Base-by-base conservation (phyloP, 2,888 invertebrate genomes). In the Bugula neritina region DNA sequence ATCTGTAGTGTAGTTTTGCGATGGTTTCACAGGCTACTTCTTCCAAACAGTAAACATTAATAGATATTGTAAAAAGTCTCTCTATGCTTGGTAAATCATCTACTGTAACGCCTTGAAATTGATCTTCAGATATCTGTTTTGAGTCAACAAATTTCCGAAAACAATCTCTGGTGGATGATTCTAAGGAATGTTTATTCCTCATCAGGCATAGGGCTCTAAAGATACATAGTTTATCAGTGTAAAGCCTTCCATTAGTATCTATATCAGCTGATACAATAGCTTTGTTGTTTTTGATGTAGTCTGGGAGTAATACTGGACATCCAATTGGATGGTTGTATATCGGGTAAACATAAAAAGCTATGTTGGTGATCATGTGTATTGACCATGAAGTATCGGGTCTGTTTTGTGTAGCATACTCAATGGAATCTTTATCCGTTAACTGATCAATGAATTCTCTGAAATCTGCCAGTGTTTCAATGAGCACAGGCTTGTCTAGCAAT, bases 221-320 rank as follows among this genome's bases (percentile, higher is more conserved):
- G 5, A 57, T 17, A 23, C 57, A 57, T 25, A 57, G 57, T 5
- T 57, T 57, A 27, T 57, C 27, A 25, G 5, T 5, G 23, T 57
- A 57, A n/a, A 27, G 13, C 23, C 23, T 21, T 21, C 57, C 57
- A 5, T 21, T 25, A 57, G 23, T 13, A 57, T 57, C 57, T 5
- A n/a, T 25, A n/a, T 57, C 57, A 57, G 23, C 13, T 23, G 57
- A 57, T 57, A 57, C 23, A 10, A 57, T 57, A 10, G 57, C 57
- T 23, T 57, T 57, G 57, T n/a, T 57, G 23, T 27, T 21, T n/a
- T 57, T 57, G 5, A 57, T n/a, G 23, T 57, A 57, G 57, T 57
- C 13, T 57, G 57, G 57, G 10, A 57, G 3, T 17, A 23, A 25
- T 5, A 27, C 27, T 13, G 57, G 57, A 57, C 57, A 57, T 57